These are phyloP conservation scores for Brevimyrus niger DNA, from an alignment of 2,113 vertebrate genomes.

Conservation along the genomic window DNA sequence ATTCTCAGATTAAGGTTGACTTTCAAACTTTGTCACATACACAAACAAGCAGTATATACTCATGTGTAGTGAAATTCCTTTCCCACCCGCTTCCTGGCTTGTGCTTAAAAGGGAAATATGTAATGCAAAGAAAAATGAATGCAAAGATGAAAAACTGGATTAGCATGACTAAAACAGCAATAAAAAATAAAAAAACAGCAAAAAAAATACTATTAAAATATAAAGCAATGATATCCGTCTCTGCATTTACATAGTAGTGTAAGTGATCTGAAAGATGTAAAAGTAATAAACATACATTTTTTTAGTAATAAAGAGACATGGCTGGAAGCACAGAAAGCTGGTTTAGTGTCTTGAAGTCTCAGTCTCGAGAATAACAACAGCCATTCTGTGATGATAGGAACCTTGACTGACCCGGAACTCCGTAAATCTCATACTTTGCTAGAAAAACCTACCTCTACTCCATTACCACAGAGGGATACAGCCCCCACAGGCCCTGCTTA, in stretches of 20 bases:
- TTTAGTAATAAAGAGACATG: not conserved
- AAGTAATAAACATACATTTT: not conserved
- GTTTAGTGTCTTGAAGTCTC: not conserved
- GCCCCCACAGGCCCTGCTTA: not conserved
- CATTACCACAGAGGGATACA: not conserved
- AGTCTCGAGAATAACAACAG: not conserved
- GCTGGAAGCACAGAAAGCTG: not conserved
- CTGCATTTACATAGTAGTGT: not conserved
- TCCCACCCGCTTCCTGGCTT: not conserved
- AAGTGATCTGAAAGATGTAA: not conserved
- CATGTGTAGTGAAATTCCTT: not conserved
- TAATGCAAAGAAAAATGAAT: not conserved
- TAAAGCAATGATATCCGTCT: not conserved
- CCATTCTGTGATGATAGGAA: not conserved
- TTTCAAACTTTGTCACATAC: not conserved
- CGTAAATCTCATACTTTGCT: not conserved
- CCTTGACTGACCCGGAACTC: not conserved
- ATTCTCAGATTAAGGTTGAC: not conserved
- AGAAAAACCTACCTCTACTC: not conserved
- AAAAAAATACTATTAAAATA: not conserved
- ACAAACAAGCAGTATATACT: not conserved
- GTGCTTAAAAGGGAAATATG: not conserved
- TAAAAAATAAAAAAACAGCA: not conserved
- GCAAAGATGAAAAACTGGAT: not conserved
- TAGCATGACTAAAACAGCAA: not conserved